Conservation (phyloP, 2,888 invertebrate species). For the Colletes collaris region DNA sequence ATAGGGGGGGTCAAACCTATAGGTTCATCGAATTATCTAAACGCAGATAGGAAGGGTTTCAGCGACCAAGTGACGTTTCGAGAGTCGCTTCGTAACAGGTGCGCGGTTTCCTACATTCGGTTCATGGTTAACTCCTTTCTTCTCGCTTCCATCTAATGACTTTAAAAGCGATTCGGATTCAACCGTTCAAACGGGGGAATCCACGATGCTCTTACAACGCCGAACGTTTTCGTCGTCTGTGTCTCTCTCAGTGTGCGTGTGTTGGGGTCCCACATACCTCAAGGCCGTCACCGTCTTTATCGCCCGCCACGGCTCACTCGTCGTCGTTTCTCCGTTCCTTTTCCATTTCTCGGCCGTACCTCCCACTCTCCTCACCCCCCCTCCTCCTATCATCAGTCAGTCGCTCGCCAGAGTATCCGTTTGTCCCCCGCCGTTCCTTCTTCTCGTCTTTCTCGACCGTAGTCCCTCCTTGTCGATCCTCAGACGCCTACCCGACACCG, state of each 20-base stretch:
- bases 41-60: not conserved
- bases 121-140: constrained; percentile 1
- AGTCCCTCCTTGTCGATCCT: constrained; percentile 47
- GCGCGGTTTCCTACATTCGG: not conserved
- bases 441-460: constrained; percentile 43
- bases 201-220: constrained; percentile 19
- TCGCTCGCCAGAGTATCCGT: constrained; percentile 16
- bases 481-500: constrained; percentile 57
- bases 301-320: constrained; percentile 54
- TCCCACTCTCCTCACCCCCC: constrained; percentile 23
- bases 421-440: constrained; percentile 36
- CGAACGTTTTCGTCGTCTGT: constrained; percentile 35
- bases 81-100: constrained; percentile 6
- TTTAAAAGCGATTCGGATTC: constrained; percentile 1
- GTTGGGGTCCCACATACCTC: constrained; percentile 53
- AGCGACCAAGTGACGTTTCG: not conserved
- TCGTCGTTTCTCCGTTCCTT: constrained; percentile 61
- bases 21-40: not conserved
- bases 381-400: too few species aligned
- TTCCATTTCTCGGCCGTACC: constrained; percentile 48
- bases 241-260: not conserved
- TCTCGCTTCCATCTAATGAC: not conserved
- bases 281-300: constrained; percentile 63
- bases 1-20: not conserved
- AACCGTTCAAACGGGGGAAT: constrained; percentile 20